Evolutionary conservation across 2,888 invertebrate genomes (phyloP), one percentile per base, ranked within the genome.

Genomic region (Caenorhabditis panamensis): DNA sequence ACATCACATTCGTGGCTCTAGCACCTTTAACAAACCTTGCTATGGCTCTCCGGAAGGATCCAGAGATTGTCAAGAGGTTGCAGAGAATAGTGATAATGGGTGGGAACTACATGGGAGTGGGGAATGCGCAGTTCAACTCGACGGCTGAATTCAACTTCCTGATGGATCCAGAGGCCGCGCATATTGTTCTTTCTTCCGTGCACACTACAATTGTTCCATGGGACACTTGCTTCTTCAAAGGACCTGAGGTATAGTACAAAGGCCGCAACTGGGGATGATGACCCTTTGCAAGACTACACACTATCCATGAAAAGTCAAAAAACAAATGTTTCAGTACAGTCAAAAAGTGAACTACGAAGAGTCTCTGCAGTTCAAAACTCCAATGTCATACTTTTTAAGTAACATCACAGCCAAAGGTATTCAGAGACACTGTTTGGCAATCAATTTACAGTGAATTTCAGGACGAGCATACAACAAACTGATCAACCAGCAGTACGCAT

Each of bases 131-230:
- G 22, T 80, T 86, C 9, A 81, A 83, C 37, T 84, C 88, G 16
- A 88, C 93, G 49, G 94, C 94, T 0, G 95, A 95, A 91, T 95
- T 94, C 89, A 95, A 95, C 91, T 95, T 95, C 90, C 93, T 93
- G 84, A 92, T 92, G 24, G 95, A 95, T 91, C 95, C 95, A 0
- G 95, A 95, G 91, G 94, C 95, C 2, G 95, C 94, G 0, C 92
- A 94, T 85, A 93, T 95, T 59, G 94, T 94, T n/a, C 91, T 95
- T n/a, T 92, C 93, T 28, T 93, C 93, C 85, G 92, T 93, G 41
- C 91, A 90, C 51, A 91, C 91, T 63, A 94, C 94, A 13, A 92
- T 95, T 26, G 89, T 94, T 6, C 94, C 95, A 0, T 95, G 94
- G 94, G 95, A 95, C 69, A 82, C 86, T 9, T 88, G 87, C 53